phyloP scores from a whole-genome alignment of 2,797 vertebrate species.

The Crypturellus tataupa region DNA sequence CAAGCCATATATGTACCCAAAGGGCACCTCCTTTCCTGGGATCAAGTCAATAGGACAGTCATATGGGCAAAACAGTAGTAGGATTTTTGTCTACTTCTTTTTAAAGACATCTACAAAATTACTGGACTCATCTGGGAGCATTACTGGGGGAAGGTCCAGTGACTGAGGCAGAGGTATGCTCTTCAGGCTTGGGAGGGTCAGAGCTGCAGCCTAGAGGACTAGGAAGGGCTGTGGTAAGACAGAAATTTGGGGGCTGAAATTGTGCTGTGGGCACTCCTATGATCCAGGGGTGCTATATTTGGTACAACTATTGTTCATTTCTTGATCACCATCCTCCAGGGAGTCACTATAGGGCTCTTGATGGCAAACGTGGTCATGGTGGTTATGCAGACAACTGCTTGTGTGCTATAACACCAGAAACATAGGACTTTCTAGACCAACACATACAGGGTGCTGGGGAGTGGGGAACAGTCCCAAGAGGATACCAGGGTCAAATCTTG shows the following conservation, averaged over 20 bases:
- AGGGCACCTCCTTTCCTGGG: background rate
- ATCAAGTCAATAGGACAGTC: background rate
- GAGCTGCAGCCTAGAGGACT: too few species aligned
- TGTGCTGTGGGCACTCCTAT: too few species aligned
- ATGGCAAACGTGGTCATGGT: too few species aligned
- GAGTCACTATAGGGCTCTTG: too few species aligned
- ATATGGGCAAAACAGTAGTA: background rate
- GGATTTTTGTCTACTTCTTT: background rate
- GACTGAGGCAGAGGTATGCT: background rate
- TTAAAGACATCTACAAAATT: background rate
- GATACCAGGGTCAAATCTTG: background rate
- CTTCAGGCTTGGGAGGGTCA: background rate
- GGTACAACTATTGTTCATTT: too few species aligned
- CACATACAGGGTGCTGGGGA: background rate
- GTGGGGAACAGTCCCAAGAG: background rate
- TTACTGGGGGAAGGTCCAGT: background rate
- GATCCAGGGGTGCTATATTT: too few species aligned
- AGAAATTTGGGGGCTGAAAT: too few species aligned
- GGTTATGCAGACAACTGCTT: background rate
- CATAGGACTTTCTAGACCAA: background rate
- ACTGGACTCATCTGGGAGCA: background rate
- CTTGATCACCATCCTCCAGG: too few species aligned
- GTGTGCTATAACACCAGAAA: background rate
- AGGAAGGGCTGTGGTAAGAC: too few species aligned
- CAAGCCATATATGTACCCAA: background rate